A percentile compares a stretch with the other conserved stretches of the same genome.
phyloP scores from a whole-genome alignment of 1,140 invertebrate genomes.

The Linepithema humile region DNA sequence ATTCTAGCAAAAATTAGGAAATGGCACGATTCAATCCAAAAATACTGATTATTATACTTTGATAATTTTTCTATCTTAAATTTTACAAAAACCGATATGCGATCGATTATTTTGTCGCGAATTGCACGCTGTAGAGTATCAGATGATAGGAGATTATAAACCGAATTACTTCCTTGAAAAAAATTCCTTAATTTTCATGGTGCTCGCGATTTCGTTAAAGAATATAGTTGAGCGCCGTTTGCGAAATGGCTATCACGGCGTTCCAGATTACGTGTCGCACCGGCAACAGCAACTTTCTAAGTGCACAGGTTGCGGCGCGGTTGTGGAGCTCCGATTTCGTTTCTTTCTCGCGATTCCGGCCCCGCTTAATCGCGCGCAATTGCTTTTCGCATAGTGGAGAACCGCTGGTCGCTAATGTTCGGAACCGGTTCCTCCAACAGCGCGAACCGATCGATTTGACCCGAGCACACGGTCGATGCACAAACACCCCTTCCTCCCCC shows the following conservation, averaged over 20 bases:
- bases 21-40: not conserved
- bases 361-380: conserved; percentile 56
- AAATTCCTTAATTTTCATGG: conserved; percentile 4
- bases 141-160: not conserved
- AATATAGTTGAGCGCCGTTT: conserved; percentile 17
- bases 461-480: conserved; percentile 52
- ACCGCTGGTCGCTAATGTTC: conserved; percentile 65
- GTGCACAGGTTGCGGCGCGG: conserved; percentile 41
- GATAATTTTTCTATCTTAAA: not conserved
- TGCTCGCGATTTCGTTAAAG: not conserved
- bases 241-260: conserved; percentile 42
- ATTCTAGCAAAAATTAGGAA: not conserved
- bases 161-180: conserved; percentile 3
- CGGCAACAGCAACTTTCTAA: conserved; percentile 61
- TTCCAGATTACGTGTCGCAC: conserved; percentile 64
- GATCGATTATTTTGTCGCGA: not conserved
- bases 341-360: conserved; percentile 33
- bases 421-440: conserved; percentile 65
- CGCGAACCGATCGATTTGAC: conserved; percentile 68
- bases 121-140: conserved; percentile 29
- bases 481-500: conserved; percentile 24
- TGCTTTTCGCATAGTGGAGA: conserved; percentile 44
- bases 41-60: not conserved
- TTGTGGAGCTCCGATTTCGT: conserved; percentile 5
- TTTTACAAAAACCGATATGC: not conserved